Percentiles rank a stretch among this genome's conserved stretches.
Evolutionary conservation across 2,888 invertebrate genomes (phyloP).

Genomic region (Nephrotoma flavescens): DNA sequence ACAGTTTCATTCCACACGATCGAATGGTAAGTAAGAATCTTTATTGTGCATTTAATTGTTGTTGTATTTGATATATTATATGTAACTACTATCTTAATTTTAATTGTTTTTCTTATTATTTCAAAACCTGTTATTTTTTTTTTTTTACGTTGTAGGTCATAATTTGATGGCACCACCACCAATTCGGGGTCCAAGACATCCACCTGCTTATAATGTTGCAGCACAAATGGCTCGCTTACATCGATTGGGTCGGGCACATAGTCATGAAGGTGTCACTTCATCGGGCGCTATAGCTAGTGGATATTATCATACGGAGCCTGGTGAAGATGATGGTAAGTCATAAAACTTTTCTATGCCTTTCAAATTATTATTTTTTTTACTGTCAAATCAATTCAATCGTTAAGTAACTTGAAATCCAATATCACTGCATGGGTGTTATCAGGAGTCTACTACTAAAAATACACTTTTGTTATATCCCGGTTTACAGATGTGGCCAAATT

Average conservation of each 20-base stretch:
- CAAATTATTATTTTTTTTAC: too few species aligned
- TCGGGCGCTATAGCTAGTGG: background rate
- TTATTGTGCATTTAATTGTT: background rate
- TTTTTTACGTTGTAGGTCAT: constrained; percentile 3
- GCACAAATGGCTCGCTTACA: constrained; percentile 75
- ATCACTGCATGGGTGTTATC: too few species aligned
- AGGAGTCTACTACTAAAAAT: too few species aligned
- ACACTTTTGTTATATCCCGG: too few species aligned
- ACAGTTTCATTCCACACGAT: constrained; percentile 8
- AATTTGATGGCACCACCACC: constrained; percentile 14
- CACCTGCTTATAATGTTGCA: constrained; percentile 71
- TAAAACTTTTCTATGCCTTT: too few species aligned
- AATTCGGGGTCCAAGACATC: constrained; percentile 33
- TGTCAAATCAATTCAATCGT: too few species aligned
- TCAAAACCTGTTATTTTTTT: background rate
- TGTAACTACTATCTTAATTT: too few species aligned
- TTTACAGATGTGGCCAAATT: too few species aligned
- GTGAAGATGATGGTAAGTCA: constrained; percentile 15
- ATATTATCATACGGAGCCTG: constrained; percentile 13
- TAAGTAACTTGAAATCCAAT: too few species aligned
- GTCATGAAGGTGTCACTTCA: constrained; percentile 71
- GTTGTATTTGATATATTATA: background rate
- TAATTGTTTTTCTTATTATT: background rate
- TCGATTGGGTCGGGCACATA: constrained; percentile 68
- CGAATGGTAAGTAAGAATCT: constrained; percentile 7